Evolutionary conservation across 1,140 invertebrate genomes (phyloP).

Genomic region (Calosoma granatense): DNA sequence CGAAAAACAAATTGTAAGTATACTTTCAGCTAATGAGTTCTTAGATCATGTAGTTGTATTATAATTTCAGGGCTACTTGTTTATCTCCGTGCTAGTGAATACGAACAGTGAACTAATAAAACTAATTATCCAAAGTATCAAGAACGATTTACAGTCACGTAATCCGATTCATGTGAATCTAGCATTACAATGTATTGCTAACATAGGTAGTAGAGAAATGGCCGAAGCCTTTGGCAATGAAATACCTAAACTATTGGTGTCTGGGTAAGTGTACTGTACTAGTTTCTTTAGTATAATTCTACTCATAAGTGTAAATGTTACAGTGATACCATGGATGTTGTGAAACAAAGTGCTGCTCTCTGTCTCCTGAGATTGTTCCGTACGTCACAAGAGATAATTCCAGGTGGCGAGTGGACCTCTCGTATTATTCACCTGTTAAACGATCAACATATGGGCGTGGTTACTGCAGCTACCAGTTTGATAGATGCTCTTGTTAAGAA

Average conservation of each 20-base stretch:
- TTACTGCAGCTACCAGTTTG: conserved; percentile 94
- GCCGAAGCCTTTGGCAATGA: conserved; percentile 97
- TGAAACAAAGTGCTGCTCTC: conserved; percentile 98
- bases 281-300: conserved; percentile 12
- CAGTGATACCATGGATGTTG: conserved; percentile 98
- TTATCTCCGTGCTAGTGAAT: conserved; percentile 98
- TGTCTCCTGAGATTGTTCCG: conserved; percentile 89
- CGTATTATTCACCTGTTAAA: conserved; percentile 97
- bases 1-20: conserved; percentile 98
- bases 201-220: conserved; percentile 99
- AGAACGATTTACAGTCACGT: conserved; percentile 93
- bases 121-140: conserved; percentile 98
- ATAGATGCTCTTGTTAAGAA: conserved; percentile 98
- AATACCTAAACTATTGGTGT: conserved; percentile 96
- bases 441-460: conserved; percentile 98
- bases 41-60: not conserved
- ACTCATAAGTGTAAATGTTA: not conserved
- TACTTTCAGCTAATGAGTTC: conserved; percentile 1
- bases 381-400: conserved; percentile 89
- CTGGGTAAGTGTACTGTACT: conserved; percentile 63
- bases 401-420: conserved; percentile 96
- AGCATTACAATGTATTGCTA: conserved; percentile 99
- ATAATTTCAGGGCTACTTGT: conserved; percentile 80
- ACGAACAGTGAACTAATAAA: conserved; percentile 99
- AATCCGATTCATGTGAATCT: conserved; percentile 99